Evolutionary conservation across 2,113 vertebrate genomes (phyloP).

Genomic region (Machaerirhynchus nigripectus): DNA sequence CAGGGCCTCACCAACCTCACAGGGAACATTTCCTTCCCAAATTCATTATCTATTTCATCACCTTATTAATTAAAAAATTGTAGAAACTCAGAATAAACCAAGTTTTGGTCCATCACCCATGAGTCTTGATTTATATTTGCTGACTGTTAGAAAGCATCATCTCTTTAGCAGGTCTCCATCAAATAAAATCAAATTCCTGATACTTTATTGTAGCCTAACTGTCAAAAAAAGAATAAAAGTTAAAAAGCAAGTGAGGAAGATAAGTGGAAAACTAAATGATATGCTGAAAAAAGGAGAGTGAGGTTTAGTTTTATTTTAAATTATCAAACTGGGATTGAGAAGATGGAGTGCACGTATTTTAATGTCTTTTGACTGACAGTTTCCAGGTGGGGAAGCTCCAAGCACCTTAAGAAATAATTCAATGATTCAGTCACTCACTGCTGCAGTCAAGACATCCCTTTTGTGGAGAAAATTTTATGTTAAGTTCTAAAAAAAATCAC

Average conservation of each 20-base stretch:
- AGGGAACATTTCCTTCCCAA: not conserved
- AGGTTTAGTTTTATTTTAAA: not conserved
- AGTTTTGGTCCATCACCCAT: not conserved
- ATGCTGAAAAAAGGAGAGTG: not conserved
- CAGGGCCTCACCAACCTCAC: not conserved
- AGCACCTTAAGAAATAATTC: not conserved
- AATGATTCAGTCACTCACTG: not conserved
- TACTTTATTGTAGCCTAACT: not conserved
- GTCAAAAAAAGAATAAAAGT: not conserved
- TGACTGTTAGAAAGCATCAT: not conserved
- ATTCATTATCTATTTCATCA: not conserved
- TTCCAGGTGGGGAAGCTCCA: not conserved
- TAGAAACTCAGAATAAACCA: not conserved
- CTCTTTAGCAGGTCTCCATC: not conserved
- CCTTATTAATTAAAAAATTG: not conserved
- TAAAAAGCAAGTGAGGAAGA: not conserved
- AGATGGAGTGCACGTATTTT: not conserved
- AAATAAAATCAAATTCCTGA: not conserved
- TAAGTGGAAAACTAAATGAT: not conserved
- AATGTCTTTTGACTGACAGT: not conserved
- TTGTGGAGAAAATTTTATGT: not conserved
- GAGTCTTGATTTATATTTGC: not conserved
- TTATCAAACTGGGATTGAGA: not conserved
- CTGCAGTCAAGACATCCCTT: not conserved
- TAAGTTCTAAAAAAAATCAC: not conserved